Evolutionary conservation across 2,113 vertebrate species (phyloP), one percentile per base, ranked within the genome.

Genomic region (Tonatia bakeri): DNA sequence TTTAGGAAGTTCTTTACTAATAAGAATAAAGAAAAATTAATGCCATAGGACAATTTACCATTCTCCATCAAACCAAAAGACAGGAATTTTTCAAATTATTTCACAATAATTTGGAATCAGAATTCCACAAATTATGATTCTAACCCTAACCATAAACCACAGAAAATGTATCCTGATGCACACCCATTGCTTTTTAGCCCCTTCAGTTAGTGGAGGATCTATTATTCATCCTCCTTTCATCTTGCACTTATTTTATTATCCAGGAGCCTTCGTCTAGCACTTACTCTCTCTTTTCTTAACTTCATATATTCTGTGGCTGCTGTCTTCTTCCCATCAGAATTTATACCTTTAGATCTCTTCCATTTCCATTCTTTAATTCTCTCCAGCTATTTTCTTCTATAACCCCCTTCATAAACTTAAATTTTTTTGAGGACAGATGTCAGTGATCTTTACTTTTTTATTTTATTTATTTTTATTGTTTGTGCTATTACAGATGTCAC

Each of bases 1-100:
- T 69, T 82, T 15, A 67, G 24, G 33, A 16, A 22, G 12, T 61
- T 83, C 50, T 52, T 83, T 61, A 24, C 20, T 77, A 88, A 45
- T 69, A 88, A 95, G 45, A 83, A 95, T 69, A 50, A 47, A 83
- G 28, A 20, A 59, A 75, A 92, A 69, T 77, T 76, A 95, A 47
- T 40, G 59, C n/a, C 26, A 82, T n/a, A 77, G 33, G 50, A 72
- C 19, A 77, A 50, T 70, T 69, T 59, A 47, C 20, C 40, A 83
- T n/a, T 61, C 19, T 59, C 7, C n/a, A 69, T 43, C 59, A 92
- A 92, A 88, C n/a, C 26, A 76, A 36, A 2, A 82, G 16, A 19
- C 15, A 65, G 56, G 7, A 75, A 87, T 11, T 40, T 69, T 95
- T 59, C 20, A 83, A 36, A 52, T 76, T 59, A 92, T 67, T 65